Conservation (phyloP, 2,888 invertebrate genomes). For the Xanthia togata region DNA sequence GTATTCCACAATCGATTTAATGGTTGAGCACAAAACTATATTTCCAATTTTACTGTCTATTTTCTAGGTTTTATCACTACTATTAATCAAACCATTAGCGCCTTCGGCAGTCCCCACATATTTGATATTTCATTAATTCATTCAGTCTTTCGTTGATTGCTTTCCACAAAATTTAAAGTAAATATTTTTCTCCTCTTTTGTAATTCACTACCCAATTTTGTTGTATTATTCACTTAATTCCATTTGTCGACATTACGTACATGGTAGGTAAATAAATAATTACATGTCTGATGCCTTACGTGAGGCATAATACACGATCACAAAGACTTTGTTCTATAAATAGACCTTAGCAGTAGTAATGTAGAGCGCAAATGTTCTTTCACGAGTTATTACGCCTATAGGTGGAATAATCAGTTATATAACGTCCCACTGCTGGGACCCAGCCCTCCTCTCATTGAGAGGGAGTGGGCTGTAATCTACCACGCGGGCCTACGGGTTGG, state of each 20-base stretch:
- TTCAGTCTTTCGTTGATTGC: background rate
- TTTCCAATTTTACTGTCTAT: background rate
- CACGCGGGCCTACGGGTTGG: too few relatives aligned
- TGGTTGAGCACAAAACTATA: background rate
- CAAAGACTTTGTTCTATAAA: constrained; percentile 9
- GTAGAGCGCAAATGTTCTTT: constrained; percentile 41
- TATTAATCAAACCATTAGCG: constrained; percentile 1
- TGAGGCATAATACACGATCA: constrained; percentile 3
- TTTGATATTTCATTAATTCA: too few relatives aligned
- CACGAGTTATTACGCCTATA: constrained; percentile 9
- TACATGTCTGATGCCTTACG: constrained; percentile 11
- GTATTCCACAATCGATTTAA: background rate
- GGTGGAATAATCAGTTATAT: too few relatives aligned
- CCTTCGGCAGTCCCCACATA: too few relatives aligned
- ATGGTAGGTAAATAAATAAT: constrained; percentile 16
- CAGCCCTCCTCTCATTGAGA: too few relatives aligned
- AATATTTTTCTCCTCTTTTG: constrained; percentile 16
- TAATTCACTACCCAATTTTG: background rate
- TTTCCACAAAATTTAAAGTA: constrained; percentile 22
- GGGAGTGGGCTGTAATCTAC: too few relatives aligned
- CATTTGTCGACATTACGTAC: constrained; percentile 17
- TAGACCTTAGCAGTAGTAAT: constrained; percentile 1
- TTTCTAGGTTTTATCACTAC: background rate
- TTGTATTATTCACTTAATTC: constrained; percentile 17
- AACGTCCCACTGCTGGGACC: too few relatives aligned